phyloP scores from a whole-genome alignment of 2,113 vertebrate species.

The Cygnus buccinator region DNA sequence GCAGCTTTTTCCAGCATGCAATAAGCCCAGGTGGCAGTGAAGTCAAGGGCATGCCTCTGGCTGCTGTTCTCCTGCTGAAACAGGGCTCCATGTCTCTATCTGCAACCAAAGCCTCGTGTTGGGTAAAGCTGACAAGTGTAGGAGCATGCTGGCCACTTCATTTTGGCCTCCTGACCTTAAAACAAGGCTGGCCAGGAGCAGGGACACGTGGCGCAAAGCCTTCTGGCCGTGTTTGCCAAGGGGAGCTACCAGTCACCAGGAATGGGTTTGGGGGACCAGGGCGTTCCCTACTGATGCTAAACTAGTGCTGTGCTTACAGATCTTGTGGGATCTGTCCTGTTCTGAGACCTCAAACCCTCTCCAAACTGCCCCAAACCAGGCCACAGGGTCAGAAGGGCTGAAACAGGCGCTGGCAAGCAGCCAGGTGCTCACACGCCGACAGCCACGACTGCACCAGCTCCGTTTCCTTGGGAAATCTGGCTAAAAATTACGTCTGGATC shows the following conservation, averaged over 20 bases:
- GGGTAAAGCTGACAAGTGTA: rapidly evolving
- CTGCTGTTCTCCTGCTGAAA: rapidly evolving
- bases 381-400: neutral
- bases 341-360: neutral
- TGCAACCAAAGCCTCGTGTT: rapidly evolving
- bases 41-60: neutral
- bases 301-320: neutral
- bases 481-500: neutral
- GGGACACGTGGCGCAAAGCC: neutral
- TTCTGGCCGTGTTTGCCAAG: neutral
- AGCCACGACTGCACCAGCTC: neutral
- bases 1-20: neutral
- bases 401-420: neutral
- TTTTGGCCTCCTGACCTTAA: neutral
- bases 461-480: neutral
- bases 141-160: neutral
- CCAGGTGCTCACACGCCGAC: neutral
- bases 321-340: neutral
- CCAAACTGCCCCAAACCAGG: too few relatives aligned
- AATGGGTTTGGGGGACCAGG: neutral
- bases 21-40: rapidly evolving
- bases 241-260: neutral
- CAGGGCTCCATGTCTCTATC: rapidly evolving
- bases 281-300: neutral
- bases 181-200: rapidly evolving